Conservation (phyloP, 2,113 vertebrate species). For the Pipra filicauda region DNA sequence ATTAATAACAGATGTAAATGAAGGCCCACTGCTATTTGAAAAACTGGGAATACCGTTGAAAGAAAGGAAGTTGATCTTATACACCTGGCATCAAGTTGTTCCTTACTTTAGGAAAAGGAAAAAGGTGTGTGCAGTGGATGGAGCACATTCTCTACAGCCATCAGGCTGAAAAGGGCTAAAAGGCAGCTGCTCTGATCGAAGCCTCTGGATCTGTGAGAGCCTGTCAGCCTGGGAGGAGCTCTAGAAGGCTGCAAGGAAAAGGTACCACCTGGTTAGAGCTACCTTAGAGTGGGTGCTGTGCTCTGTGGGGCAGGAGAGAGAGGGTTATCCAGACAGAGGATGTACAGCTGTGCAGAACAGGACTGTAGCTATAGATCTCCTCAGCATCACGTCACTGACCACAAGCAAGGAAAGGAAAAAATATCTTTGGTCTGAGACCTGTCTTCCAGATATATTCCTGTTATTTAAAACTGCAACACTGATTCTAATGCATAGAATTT, state of each 20-base stretch:
- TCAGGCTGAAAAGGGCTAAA: neutral
- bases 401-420: neutral
- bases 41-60: neutral
- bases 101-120: neutral
- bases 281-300: neutral
- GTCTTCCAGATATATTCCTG: neutral
- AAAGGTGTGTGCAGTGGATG: neutral
- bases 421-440: neutral
- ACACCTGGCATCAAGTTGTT: neutral
- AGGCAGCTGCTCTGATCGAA: neutral
- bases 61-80: neutral
- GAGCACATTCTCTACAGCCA: neutral
- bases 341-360: neutral
- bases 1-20: neutral
- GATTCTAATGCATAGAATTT: neutral
- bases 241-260: neutral
- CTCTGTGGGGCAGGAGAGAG: neutral
- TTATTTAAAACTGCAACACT: neutral
- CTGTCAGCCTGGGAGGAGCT: neutral
- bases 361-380: fast-evolving
- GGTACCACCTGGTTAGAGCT: neutral
- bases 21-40: neutral
- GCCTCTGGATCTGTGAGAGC: neutral
- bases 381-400: neutral
- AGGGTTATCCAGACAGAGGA: neutral